These are phyloP conservation scores for Xenus cinereus DNA, from an alignment of 2,113 vertebrate species.

Conservation along the genomic window DNA sequence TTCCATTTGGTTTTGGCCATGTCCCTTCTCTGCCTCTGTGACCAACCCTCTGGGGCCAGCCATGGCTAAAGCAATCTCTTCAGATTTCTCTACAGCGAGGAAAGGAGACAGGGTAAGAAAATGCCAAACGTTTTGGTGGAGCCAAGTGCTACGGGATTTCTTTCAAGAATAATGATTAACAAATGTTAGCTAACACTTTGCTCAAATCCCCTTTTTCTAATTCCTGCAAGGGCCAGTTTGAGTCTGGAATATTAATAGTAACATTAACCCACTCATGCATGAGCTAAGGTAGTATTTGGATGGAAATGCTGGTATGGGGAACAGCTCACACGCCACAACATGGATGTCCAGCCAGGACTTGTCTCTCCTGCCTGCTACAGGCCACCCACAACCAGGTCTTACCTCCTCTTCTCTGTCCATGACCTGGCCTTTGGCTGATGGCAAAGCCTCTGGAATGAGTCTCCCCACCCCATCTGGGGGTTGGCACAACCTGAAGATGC, in stretches of 20 bases:
- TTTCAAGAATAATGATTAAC: constrained; percentile 1
- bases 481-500: too few relatives aligned
- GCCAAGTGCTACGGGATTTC: not conserved
- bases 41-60: not conserved
- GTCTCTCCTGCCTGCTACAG: not conserved
- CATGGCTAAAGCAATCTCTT: not conserved
- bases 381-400: not conserved
- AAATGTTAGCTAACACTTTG: not conserved
- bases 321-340: not conserved
- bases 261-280: not conserved
- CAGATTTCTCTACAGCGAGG: not conserved
- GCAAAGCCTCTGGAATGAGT: not conserved
- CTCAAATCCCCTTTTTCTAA: not conserved
- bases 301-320: not conserved
- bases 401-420: not conserved
- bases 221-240: not conserved
- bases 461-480: not conserved
- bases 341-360: not conserved
- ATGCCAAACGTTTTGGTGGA: not conserved
- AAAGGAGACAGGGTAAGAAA: not conserved
- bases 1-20: not conserved
- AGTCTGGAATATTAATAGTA: constrained; percentile 4
- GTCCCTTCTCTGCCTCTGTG: not conserved
- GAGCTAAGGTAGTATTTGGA: not conserved
- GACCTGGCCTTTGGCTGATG: not conserved